Evolutionary conservation across 1,140 invertebrate genomes (phyloP), one percentile per base, ranked within the genome.

Genomic region (Venustaconcha ellipsiformis): DNA sequence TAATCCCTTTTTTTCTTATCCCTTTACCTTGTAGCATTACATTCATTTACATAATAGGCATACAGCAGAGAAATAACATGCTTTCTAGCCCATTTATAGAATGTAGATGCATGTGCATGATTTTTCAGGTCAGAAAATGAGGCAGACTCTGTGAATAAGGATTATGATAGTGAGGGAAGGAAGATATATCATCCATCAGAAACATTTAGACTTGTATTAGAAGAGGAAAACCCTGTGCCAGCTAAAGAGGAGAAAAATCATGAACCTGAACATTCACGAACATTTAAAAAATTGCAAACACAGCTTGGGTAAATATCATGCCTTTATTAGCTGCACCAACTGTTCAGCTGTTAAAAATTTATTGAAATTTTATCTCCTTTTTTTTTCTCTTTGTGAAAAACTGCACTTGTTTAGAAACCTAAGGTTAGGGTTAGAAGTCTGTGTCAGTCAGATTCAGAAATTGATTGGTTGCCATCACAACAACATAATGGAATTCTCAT

Each of bases 211-310:
- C 75, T 88, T 57, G 72, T 89, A 30, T 83, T 83, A 63, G 87
- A 88, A 69, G 76, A 86, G 70, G 84, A 87, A 55, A 75, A 81
- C 66, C 73, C 67, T 26, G 63, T 67, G 11, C n/a, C 72, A 63
- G 55, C 73, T 20, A 72, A 70, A 37, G 63, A 67, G 48, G 80
- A 83, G 55, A 80, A 82, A 37, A 79, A 81, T 48, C 72, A 62
- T 26, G 78, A 82, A 73, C 82, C 84, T 14, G 74, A 80, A 68
- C 86, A 87, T 69, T 88, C 88, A 12, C 78, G 85, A 66, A 84
- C 86, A 30, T 86, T 89, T 78, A 86, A 84, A 81, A 76, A 80
- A 69, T 80, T 89, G 71, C 83, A 89, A 74, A 81, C 87, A 74
- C 81, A 86, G 58, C 71, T 88, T 37, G 79, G 83, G 79, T 72